Percentiles rank a stretch among this genome's conserved stretches.
These are phyloP conservation scores for Ophraella communa DNA, from an alignment of 2,888 invertebrate species.

Conservation along the genomic window DNA sequence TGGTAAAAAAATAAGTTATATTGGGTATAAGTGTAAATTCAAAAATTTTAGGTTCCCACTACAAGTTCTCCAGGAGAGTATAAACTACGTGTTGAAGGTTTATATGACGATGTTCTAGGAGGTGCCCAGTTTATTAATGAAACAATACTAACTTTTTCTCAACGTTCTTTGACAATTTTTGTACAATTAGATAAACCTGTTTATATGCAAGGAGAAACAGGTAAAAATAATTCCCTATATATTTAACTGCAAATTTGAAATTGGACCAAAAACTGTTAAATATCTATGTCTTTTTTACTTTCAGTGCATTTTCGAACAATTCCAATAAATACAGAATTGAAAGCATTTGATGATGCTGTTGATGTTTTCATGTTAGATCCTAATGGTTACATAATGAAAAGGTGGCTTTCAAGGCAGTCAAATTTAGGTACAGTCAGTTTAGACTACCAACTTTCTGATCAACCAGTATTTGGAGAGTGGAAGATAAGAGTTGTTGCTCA, in stretches of 20 bases:
- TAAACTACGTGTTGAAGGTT: slow-evolving; percentile 66
- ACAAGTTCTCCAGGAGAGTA: slow-evolving; percentile 86
- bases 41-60: slow-evolving; percentile 71
- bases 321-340: slow-evolving; percentile 90
- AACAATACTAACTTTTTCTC: slow-evolving; percentile 82
- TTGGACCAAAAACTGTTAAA: background rate
- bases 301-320: slow-evolving; percentile 87
- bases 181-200: slow-evolving; percentile 94
- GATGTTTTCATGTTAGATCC: slow-evolving; percentile 94
- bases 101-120: slow-evolving; percentile 77
- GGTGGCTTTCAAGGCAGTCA: slow-evolving; percentile 93
- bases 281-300: slow-evolving; percentile 43
- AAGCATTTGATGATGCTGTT: slow-evolving; percentile 88
- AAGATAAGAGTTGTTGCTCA: slow-evolving; percentile 86
- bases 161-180: slow-evolving; percentile 92
- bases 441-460: slow-evolving; percentile 88
- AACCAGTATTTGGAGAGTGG: slow-evolving; percentile 93
- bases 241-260: slow-evolving; percentile 29
- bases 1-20: too few relatives aligned
- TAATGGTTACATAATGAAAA: slow-evolving; percentile 82
- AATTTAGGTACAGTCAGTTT: slow-evolving; percentile 94
- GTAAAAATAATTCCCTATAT: slow-evolving; percentile 60
- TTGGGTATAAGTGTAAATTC: background rate
- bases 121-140: slow-evolving; percentile 91
- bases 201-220: slow-evolving; percentile 90